phyloP scores from a whole-genome alignment of 2,797 vertebrate genomes.

The Myripristis jacobus region DNA sequence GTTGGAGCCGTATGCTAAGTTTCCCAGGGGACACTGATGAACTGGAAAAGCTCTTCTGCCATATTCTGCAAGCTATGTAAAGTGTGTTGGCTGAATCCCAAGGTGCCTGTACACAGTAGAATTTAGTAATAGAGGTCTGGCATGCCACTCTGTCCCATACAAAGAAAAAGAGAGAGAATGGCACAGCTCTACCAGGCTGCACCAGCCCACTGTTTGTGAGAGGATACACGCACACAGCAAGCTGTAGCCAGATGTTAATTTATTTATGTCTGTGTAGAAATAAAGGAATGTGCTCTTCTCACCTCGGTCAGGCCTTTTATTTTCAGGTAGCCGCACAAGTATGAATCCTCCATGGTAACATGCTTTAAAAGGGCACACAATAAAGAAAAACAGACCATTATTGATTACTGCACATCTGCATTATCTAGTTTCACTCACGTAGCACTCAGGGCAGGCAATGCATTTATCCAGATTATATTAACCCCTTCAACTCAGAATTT shows the following conservation, averaged over 20 bases:
- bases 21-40: neutral
- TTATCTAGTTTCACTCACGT: neutral
- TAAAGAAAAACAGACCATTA: neutral
- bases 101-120: no score
- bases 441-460: neutral
- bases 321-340: slow-evolving; percentile 98
- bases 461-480: no score
- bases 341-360: slow-evolving; percentile 97
- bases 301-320: slow-evolving; percentile 99
- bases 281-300: slow-evolving; percentile 64
- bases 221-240: slow-evolving; percentile 2
- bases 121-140: neutral
- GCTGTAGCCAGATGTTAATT: slow-evolving; percentile 1
- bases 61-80: neutral
- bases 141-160: neutral
- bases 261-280: slow-evolving; percentile 12
- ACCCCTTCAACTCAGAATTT: no score
- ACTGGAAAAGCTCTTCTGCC: neutral
- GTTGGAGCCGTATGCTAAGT: no score
- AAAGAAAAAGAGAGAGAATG: neutral
- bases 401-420: neutral
- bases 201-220: neutral
- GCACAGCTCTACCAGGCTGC: neutral
- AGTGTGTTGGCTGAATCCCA: no score
- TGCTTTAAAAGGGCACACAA: slow-evolving; percentile 82